A percentile compares a stretch with the other conserved stretches of the same genome.
phyloP scores from a whole-genome alignment of 2,113 vertebrate genomes.

The Coregonus clupeaformis region DNA sequence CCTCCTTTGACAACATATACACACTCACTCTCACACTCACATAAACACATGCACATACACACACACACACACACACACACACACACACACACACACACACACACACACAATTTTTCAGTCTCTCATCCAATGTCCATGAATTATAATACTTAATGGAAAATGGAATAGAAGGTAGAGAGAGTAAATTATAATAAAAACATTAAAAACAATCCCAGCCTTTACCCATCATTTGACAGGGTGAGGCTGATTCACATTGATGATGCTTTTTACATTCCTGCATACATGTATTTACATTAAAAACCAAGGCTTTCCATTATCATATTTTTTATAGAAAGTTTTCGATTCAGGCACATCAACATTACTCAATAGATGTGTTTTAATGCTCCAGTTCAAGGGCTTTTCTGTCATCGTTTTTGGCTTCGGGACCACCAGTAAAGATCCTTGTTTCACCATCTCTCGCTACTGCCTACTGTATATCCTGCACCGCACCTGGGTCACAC shows the following conservation, averaged over 20 bases:
- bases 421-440: too few species aligned
- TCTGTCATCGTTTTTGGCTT: too few species aligned
- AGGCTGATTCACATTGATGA: not conserved
- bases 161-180: constrained; percentile 8
- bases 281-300: not conserved
- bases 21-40: too few species aligned
- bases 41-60: too few species aligned
- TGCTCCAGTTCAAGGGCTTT: too few species aligned
- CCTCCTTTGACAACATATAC: too few species aligned
- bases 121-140: constrained; percentile 11
- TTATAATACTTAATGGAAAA: constrained; percentile 14
- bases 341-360: too few species aligned
- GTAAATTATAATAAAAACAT: constrained; percentile 5
- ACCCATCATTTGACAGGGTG: not conserved
- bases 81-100: not conserved
- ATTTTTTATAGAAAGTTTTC: not conserved
- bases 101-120: not conserved
- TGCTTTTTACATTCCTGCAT: not conserved
- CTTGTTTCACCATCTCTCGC: too few species aligned
- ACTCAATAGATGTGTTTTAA: too few species aligned
- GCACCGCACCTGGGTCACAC: too few species aligned
- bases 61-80: not conserved
- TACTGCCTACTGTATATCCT: too few species aligned
- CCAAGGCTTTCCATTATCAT: not conserved
- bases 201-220: not conserved